Evolutionary conservation across 2,888 invertebrate genomes (phyloP).

Genomic region (Helicoverpa assulta): DNA sequence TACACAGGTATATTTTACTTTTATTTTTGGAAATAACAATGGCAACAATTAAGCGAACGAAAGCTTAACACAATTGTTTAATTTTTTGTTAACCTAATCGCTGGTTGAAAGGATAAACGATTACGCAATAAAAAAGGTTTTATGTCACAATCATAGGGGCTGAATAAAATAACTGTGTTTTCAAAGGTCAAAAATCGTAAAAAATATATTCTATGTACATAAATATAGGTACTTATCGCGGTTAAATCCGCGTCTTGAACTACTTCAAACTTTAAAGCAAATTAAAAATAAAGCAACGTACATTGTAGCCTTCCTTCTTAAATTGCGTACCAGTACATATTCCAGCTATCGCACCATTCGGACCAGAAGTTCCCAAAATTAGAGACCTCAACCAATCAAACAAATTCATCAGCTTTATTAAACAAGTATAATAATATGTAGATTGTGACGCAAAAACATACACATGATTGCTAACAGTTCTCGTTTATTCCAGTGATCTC

Average conservation of each 20-base stretch:
- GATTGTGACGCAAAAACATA: slow-evolving; percentile 16
- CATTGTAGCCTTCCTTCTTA: too few species aligned
- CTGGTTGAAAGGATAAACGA: background rate
- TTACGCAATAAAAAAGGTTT: background rate
- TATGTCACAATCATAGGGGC: background rate
- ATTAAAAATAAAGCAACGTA: too few species aligned
- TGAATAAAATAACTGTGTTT: background rate
- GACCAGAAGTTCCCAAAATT: too few species aligned
- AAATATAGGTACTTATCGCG: too few species aligned
- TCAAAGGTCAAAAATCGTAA: background rate
- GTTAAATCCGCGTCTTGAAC: too few species aligned
- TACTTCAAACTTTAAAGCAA: too few species aligned
- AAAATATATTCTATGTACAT: background rate
- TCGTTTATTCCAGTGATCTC: slow-evolving; percentile 75
- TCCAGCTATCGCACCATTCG: too few species aligned
- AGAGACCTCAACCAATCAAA: too few species aligned
- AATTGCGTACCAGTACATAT: too few species aligned
- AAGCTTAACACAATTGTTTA: too few species aligned
- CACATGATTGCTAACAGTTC: slow-evolving; percentile 55
- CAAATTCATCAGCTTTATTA: too few species aligned
- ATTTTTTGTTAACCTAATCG: background rate
- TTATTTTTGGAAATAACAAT: background rate
- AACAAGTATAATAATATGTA: too few species aligned
- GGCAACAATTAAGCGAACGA: background rate
- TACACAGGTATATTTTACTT: background rate